These are phyloP conservation scores for Dendrocincla tyrannina DNA, from an alignment of 2,797 vertebrate genomes.

Conservation along the genomic window DNA sequence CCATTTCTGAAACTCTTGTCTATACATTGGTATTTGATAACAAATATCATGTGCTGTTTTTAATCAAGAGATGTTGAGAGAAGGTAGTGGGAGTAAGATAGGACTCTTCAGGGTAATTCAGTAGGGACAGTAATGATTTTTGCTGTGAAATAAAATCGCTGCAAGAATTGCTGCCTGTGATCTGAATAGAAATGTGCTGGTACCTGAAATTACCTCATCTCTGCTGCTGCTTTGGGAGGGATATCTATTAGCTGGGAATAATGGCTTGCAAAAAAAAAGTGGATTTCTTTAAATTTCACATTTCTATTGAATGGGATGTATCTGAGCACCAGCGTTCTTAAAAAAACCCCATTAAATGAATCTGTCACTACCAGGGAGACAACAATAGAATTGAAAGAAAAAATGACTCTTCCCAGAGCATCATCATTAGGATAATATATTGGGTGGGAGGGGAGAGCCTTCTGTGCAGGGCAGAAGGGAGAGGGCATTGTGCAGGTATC, in stretches of 20 bases:
- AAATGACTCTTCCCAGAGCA: background rate
- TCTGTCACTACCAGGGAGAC: background rate
- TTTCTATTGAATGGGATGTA: background rate
- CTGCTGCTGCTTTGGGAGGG: background rate
- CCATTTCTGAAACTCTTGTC: conserved; percentile 37
- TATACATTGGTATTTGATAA: conserved; percentile 71
- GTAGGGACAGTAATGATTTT: conserved; percentile 58
- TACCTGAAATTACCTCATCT: background rate
- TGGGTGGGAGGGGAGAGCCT: background rate
- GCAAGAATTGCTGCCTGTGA: conserved; percentile 21
- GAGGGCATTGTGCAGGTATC: background rate
- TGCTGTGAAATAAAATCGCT: conserved; percentile 61
- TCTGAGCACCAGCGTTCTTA: background rate
- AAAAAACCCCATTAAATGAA: background rate
- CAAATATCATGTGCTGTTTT: conserved; percentile 62
- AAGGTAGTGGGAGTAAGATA: conserved; percentile 49
- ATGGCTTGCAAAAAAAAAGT: background rate
- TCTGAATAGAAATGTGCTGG: conserved; percentile 3
- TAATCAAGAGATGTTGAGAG: conserved; percentile 64
- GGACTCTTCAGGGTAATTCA: conserved; percentile 48
- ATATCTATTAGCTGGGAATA: background rate
- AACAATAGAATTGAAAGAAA: background rate
- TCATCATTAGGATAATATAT: background rate
- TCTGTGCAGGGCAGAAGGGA: background rate
- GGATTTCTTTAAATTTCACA: background rate